phyloP scores from a whole-genome alignment of 2,888 invertebrate species.

The Belgica antarctica region DNA sequence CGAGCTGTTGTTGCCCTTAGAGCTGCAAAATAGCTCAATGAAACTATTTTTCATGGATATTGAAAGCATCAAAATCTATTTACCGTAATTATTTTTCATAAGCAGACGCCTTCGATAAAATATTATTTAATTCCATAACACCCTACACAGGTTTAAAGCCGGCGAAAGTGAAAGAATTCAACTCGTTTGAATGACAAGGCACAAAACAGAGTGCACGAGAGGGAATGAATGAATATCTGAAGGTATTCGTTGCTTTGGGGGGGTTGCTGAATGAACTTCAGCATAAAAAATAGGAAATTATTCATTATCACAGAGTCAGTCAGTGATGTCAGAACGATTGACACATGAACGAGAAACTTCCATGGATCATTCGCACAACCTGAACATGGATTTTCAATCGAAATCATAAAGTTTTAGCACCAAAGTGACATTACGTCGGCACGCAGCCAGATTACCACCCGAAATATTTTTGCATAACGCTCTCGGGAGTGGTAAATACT shows the following conservation, averaged over 20 bases:
- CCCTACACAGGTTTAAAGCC: neutral
- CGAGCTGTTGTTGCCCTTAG: neutral
- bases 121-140: slow-evolving; percentile 41
- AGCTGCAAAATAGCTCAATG: slow-evolving; percentile 38
- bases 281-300: too few species aligned
- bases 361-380: too few species aligned
- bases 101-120: slow-evolving; percentile 41
- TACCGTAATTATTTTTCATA: slow-evolving; percentile 36
- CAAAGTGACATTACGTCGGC: too few species aligned
- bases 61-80: slow-evolving; percentile 28
- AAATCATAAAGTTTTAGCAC: too few species aligned
- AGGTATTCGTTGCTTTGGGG: slow-evolving; percentile 2
- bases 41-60: slow-evolving; percentile 35
- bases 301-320: too few species aligned
- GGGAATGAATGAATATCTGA: slow-evolving; percentile 24
- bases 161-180: neutral
- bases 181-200: slow-evolving; percentile 37
- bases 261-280: neutral
- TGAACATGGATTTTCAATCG: too few species aligned
- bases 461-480: slow-evolving; percentile 9
- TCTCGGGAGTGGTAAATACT: neutral
- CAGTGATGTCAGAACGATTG: too few species aligned
- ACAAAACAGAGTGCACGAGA: slow-evolving; percentile 16
- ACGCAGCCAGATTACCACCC: too few species aligned
- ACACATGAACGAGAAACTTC: too few species aligned